Evolutionary conservation across 1,140 invertebrate species (phyloP).

Genomic region (Tribolium castaneum): DNA sequence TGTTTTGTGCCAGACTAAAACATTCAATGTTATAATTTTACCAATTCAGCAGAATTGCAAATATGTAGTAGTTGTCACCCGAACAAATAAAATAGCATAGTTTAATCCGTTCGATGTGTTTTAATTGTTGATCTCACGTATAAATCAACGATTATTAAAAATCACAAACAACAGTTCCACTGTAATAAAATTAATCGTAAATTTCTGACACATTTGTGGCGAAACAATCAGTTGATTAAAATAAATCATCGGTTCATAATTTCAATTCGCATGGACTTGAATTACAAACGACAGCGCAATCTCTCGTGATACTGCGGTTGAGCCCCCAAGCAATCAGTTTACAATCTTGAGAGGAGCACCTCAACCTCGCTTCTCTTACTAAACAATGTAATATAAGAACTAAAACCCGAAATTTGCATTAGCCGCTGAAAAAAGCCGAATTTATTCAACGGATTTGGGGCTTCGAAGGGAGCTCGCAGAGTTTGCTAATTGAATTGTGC

Average conservation of each 20-base stretch:
- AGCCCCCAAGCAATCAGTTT: slow-evolving; percentile 7
- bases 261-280: not conserved
- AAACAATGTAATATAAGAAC: slow-evolving; percentile 16
- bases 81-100: not conserved
- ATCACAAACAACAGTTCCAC: not conserved
- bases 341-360: slow-evolving; percentile 4
- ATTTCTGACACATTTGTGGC: slow-evolving; percentile 1
- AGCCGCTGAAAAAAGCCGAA: not conserved
- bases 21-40: not conserved
- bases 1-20: not conserved
- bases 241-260: not conserved
- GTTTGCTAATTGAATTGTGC: slow-evolving; percentile 16
- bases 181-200: slow-evolving; percentile 14
- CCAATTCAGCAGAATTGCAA: not conserved
- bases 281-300: not conserved
- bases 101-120: not conserved
- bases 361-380: not conserved
- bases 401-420: slow-evolving; percentile 14
- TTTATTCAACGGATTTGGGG: slow-evolving; percentile 9
- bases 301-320: not conserved
- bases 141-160: slow-evolving; percentile 15
- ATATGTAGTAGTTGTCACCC: not conserved
- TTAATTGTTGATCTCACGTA: slow-evolving; percentile 10
- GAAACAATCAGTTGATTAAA: not conserved
- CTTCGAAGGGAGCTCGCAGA: not conserved